Base-by-base conservation (phyloP, 2,113 vertebrate genomes). In the Dasypus novemcinctus region DNA sequence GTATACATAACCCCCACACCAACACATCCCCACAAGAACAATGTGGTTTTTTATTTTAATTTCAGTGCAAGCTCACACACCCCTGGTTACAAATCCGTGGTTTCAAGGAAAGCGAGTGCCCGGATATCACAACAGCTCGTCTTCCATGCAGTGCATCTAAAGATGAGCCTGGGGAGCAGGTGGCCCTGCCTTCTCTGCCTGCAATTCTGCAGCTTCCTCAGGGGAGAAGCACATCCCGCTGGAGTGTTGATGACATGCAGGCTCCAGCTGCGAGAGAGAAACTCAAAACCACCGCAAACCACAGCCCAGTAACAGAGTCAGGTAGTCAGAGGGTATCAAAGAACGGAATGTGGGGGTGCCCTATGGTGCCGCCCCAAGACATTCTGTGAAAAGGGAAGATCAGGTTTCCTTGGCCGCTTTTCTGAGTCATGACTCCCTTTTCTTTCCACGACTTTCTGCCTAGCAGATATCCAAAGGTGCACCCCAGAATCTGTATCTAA, bases 341-440 rank as follows among this genome's bases (percentile, higher is more conserved):
- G 2, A 29, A 61, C 33, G 29, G 23, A 20, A 38, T 1, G 1
- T 21, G 41, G 71, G 0, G 0, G 27, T 21, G 17, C 2, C 2
- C 46, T 4, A 11, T 0, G n/a, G 46, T 27, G 49, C 66, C 21
- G 38, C 38, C 38, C 33, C 0, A 13, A 27, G 57, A 21, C 4
- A 29, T 33, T 2, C 2, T 1, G 52, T 21, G 23, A 1, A 1
- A 31, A 3, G 12, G 18, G 11, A 68, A 31, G 17, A 54, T 21
- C 25, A 25, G 0, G 17, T 36, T 9, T 78, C 27, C 87, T 41
- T 2, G 31, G 49, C 4, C 0, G 15, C 29, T 3, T 52, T 10
- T 33, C 7, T 10, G 2, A n/a, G 33, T 29, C 36, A 12, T 2
- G 6, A 29, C n/a, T n/a, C n/a, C n/a, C n/a, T n/a, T n/a, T n/a